phyloP scores from a whole-genome alignment of 2,797 vertebrate species.

The Parauchenoglanis punctatus region DNA sequence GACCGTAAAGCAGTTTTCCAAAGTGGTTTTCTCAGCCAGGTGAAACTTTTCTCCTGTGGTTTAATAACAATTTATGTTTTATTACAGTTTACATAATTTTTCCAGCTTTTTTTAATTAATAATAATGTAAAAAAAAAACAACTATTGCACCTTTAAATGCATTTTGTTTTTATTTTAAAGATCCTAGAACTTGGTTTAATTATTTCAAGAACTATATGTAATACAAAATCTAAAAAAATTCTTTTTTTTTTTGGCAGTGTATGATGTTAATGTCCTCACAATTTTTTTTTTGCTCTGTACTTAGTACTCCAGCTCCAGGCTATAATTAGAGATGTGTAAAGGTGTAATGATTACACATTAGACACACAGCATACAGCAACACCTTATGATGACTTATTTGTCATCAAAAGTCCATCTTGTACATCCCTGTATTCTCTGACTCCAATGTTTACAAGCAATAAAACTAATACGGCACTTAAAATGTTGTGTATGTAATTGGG shows the following conservation, averaged over 20 bases:
- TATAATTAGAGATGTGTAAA: conserved; percentile 12
- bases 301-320: neutral
- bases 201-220: neutral
- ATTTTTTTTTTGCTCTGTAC: neutral
- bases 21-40: neutral
- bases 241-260: neutral
- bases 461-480: conserved; percentile 22
- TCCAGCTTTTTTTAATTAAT: neutral
- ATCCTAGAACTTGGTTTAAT: neutral
- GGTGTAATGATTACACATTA: neutral
- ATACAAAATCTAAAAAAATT: neutral
- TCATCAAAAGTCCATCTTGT: neutral
- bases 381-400: conserved; percentile 5
- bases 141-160: neutral
- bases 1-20: neutral
- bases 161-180: neutral
- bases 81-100: neutral
- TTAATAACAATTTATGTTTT: neutral
- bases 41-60: neutral
- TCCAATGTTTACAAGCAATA: neutral
- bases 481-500: neutral
- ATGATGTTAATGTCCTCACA: neutral
- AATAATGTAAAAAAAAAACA: neutral
- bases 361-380: neutral
- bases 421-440: neutral